Base-by-base conservation (phyloP, 2,113 vertebrate genomes). In the Acanthisitta chloris region DNA sequence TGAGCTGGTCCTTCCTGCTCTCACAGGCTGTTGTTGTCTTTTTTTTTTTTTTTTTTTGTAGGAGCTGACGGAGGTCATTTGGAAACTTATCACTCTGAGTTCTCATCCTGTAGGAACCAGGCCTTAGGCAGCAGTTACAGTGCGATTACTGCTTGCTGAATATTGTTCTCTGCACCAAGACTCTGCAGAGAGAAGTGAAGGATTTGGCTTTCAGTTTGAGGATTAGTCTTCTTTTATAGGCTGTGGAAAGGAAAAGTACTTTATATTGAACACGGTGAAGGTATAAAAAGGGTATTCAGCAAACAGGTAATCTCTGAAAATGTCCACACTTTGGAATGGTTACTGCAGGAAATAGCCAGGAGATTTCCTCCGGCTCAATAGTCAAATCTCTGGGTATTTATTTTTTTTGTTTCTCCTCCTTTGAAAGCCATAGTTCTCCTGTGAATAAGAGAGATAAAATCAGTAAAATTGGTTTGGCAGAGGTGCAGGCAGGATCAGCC, bases 251-350 rank as follows among this genome's bases (percentile, higher is more conserved):
- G 40, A 79, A 92, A 96, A 92, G 33, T 26, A 38, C 66, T 72
- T 92, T 51, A 40, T 81, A 58, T 70, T 77, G 70, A 91, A 70
- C 78, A 58, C 48, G 20, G 58, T 20, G 28, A 20, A 51, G 14
- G 0, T 0, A 17, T n/a, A n/a, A 6, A 74, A 81, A 14, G 23
- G 34, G 36, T 45, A 58, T 72, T 92, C 90, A 92, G 70, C 48
- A 85, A 91, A 33, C 12, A 18, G 58, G 52, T 69, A 92, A 92
- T 94, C 81, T 91, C 87, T 80, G 84, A 76, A 89, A 92, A 90
- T 73, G 78, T 71, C 54, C 26, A 2, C 21, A 49, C 52, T 92
- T 89, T 61, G 66, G 58, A 80, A 73, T 10, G 4, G 49, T 87
- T 76, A 46, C 42, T 45, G 74, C 10, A 17, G 24, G 17, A 4